These are phyloP conservation scores for Microdon myrmicae DNA, from an alignment of 2,888 invertebrate genomes.

Conservation along the genomic window DNA sequence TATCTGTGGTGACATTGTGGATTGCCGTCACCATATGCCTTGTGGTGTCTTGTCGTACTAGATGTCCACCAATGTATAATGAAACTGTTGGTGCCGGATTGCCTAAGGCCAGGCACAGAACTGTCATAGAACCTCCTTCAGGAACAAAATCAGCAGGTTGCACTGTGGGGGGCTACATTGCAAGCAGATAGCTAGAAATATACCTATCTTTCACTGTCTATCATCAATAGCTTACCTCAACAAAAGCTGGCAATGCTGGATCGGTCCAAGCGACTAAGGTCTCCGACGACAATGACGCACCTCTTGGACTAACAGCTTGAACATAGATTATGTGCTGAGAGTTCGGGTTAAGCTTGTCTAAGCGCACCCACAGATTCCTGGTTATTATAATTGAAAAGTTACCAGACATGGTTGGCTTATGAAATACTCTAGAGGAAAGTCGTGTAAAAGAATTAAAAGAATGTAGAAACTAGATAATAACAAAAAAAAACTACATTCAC, in stretches of 20 bases:
- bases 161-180: conserved; percentile 79
- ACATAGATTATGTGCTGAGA: conserved; percentile 85
- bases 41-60: conserved; percentile 85
- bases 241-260: conserved; percentile 86
- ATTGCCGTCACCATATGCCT: conserved; percentile 89
- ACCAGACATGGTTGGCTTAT: conserved; percentile 74
- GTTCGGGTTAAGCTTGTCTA: conserved; percentile 80
- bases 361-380: conserved; percentile 76
- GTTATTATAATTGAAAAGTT: conserved; percentile 74
- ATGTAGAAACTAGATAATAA: background rate
- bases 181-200: background rate
- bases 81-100: conserved; percentile 87
- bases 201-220: background rate
- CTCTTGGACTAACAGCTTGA: conserved; percentile 75
- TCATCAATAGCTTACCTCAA: conserved; percentile 73
- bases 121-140: conserved; percentile 87
- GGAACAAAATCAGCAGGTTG: conserved; percentile 85
- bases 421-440: conserved; percentile 70
- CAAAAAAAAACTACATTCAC: conserved; percentile 2
- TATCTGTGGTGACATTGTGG: conserved; percentile 84
- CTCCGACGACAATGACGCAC: conserved; percentile 81
- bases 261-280: conserved; percentile 88
- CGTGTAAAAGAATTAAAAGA: background rate
- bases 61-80: conserved; percentile 76
- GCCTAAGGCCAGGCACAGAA: conserved; percentile 85